A percentile compares a stretch with the other conserved stretches of the same genome.
phyloP scores from a whole-genome alignment of 2,888 invertebrate genomes.

The Eupithecia subfuscata region DNA sequence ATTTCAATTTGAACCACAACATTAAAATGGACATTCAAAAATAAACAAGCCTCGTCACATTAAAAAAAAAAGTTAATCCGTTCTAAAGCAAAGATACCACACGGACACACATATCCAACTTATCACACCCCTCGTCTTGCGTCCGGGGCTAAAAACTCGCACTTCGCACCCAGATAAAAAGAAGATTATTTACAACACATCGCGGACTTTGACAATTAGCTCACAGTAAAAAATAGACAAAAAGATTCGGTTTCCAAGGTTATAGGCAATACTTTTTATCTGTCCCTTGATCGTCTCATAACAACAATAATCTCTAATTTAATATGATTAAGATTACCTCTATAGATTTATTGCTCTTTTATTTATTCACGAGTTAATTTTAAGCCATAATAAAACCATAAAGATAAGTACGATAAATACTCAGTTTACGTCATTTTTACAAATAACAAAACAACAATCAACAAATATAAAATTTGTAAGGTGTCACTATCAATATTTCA shows the following conservation, averaged over 20 bases:
- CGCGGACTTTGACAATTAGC: not conserved
- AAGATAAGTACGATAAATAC: slow-evolving; percentile 11
- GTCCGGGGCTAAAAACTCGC: not conserved
- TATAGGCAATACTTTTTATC: not conserved
- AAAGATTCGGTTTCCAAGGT: not conserved
- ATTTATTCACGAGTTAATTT: not conserved
- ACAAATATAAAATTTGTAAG: slow-evolving; percentile 28
- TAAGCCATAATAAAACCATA: slow-evolving; percentile 31
- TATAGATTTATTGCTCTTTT: slow-evolving; percentile 24
- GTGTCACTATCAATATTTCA: slow-evolving; percentile 22
- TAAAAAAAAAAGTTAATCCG: not conserved
- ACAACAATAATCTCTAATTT: not conserved
- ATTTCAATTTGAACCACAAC: not conserved
- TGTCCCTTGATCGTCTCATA: not conserved
- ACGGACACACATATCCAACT: not conserved
- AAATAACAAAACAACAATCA: slow-evolving; percentile 25
- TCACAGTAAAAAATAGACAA: not conserved
- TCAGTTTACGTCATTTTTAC: slow-evolving; percentile 11
- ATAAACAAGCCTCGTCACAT: not conserved
- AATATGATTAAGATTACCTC: slow-evolving; percentile 19
- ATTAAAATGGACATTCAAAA: not conserved
- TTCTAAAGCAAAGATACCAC: not conserved
- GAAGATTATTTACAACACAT: not conserved
- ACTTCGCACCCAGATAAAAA: not conserved
- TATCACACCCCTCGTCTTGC: not conserved